Evolutionary conservation across 1,140 invertebrate species (phyloP), one percentile per base, ranked within the genome.

Genomic region (Diachasma alloeum): DNA sequence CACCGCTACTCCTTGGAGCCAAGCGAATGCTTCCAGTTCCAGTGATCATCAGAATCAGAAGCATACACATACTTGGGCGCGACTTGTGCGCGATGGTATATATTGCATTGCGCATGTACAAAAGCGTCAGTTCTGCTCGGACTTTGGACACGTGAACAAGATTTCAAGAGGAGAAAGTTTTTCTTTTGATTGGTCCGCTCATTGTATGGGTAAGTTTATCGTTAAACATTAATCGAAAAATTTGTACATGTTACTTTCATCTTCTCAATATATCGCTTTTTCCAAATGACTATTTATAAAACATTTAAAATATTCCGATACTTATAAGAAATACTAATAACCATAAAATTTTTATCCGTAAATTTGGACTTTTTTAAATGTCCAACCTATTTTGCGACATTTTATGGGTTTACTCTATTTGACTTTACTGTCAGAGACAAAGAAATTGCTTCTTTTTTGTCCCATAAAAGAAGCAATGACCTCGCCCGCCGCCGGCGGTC

Each of bases 171-270:
- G 80, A 11, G 85, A 85, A 85, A 83, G 89, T 89, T 90, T 89
- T 86, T 86, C 82, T 89, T 76, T 88, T 89, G 89, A 87, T 90
- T 87, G 85, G 87, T 89, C 87, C 82, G 87, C 87, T 89, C 89
- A 81, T 89, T 90, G 89, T 89, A 90, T 90, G 89, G 89, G 89
- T 89, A 80, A 88, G 89, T 53, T 67, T 36, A 4, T 39, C 53
- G 1, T 53, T 3, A 17, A 19, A 37, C 36, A 56, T 56, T 48
- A 48, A 48, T 6, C 3, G 15, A 48, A 48, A 48, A 48, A 48
- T 6, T 37, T 9, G 9, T 37, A 37, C 9, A 37, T 37, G 9
- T 37, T 37, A 37, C 36, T 37, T 37, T 37, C 36, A 37, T 9
- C 36, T 37, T 37, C 9, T 37, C 36, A 37, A 37, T 37, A n/a